Evolutionary conservation across 2,113 vertebrate species (phyloP).

Genomic region (Channa maculata): DNA sequence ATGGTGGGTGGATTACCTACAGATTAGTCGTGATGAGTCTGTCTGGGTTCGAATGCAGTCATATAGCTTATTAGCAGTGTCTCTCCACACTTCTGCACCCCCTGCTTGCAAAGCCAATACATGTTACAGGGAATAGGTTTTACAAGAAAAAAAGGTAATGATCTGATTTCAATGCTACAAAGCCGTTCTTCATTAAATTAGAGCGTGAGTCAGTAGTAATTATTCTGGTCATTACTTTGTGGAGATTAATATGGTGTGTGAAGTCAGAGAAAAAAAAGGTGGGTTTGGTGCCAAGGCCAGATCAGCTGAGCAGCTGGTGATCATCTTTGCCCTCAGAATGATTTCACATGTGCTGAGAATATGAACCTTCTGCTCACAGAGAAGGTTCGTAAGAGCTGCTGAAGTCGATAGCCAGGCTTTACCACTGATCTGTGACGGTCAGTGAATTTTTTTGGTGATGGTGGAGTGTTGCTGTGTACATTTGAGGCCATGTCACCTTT

Average conservation of each 20-base stretch:
- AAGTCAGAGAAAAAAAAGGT: conserved; percentile 6
- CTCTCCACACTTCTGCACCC: not conserved
- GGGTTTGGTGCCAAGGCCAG: not conserved
- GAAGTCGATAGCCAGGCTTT: not conserved
- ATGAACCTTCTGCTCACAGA: not conserved
- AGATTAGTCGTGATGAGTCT: not conserved
- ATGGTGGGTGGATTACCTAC: not conserved
- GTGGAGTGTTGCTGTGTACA: no score
- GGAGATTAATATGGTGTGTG: conserved; percentile 17
- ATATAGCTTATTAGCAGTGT: not conserved
- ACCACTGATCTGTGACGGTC: not conserved
- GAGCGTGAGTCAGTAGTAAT: not conserved
- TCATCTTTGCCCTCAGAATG: not conserved
- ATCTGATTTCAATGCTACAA: not conserved
- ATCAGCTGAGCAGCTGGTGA: conserved; percentile 5
- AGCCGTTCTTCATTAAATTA: conserved; percentile 20
- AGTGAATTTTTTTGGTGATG: no score
- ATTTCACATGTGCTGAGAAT: conserved; percentile 14
- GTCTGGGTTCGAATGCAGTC: not conserved
- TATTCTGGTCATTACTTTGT: conserved; percentile 25
- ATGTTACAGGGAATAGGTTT: not conserved
- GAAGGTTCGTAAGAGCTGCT: not conserved
- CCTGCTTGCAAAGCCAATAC: not conserved
- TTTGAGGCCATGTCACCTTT: no score
- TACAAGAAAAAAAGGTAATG: conserved; percentile 3